Percentiles rank a stretch among this genome's conserved stretches.
Conservation (phyloP, 53 echinoderm and acorn worm genomes). For the Zoroaster sp. region DNA sequence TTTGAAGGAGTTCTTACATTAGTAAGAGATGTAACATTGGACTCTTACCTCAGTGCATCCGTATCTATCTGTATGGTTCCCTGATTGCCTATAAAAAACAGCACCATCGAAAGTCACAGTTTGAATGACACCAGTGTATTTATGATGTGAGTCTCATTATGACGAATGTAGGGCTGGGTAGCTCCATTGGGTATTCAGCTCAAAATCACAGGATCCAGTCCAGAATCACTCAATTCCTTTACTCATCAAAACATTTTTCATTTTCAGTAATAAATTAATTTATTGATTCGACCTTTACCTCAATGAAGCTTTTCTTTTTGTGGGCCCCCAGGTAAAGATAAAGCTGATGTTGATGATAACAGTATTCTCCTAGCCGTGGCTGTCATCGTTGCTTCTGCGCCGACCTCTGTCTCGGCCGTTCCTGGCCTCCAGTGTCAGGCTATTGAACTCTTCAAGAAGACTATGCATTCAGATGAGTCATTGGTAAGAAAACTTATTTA, state of each 20-base stretch:
- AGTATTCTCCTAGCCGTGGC: conserved; percentile 88
- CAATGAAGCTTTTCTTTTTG: neutral
- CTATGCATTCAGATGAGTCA: conserved; percentile 82
- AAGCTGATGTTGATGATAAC: conserved; percentile 78
- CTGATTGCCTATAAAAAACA: too few species aligned
- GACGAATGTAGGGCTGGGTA: too few species aligned
- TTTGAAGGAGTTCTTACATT: neutral
- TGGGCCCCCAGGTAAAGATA: conserved; percentile 58
- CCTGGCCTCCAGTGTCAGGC: conserved; percentile 82
- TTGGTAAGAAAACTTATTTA: conserved; percentile 79
- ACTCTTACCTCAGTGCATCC: too few species aligned
- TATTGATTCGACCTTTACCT: neutral
- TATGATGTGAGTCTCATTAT: too few species aligned
- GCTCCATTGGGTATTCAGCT: too few species aligned
- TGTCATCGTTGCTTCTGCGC: conserved; percentile 85
- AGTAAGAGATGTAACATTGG: too few species aligned
- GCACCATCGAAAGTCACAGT: too few species aligned
- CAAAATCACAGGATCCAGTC: too few species aligned
- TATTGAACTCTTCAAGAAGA: conserved; percentile 83
- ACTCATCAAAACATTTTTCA: neutral
- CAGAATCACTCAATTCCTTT: too few species aligned
- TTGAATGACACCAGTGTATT: too few species aligned
- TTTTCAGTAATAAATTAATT: neutral
- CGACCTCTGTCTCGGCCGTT: conserved; percentile 79
- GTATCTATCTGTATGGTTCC: too few species aligned